Evolutionary conservation across 2,113 vertebrate species (phyloP).

Genomic region (Rostratula benghalensis): DNA sequence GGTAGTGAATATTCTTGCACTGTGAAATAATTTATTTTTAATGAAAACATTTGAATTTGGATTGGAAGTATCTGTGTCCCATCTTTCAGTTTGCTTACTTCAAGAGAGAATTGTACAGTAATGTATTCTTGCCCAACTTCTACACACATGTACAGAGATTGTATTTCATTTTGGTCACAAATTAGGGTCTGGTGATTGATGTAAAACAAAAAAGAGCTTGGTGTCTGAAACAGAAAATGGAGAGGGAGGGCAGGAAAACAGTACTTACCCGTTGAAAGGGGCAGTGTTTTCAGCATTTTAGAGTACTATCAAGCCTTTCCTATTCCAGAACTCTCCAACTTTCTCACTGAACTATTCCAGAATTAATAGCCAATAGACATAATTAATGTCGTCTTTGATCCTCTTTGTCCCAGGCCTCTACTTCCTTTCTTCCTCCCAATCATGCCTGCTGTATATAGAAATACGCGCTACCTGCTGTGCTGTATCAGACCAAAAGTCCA

Average conservation of each 20-base stretch:
- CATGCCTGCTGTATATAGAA: neutral
- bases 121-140: neutral
- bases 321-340: fast-evolving
- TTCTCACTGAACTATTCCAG: neutral
- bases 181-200: neutral
- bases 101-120: neutral
- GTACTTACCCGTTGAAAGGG: neutral
- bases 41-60: neutral
- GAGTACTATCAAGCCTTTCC: neutral
- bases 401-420: neutral
- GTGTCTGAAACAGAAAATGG: neutral
- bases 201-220: neutral
- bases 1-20: slow-evolving; percentile 56
- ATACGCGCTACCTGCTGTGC: fast-evolving
- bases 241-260: neutral
- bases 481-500: neutral
- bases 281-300: neutral
- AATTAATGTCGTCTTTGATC: neutral
- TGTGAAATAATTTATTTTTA: neutral
- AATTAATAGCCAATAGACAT: neutral
- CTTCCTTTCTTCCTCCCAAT: neutral
- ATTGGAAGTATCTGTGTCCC: neutral
- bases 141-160: neutral
- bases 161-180: neutral
- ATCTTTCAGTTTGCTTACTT: neutral